Percentiles rank a stretch among this genome's conserved stretches.
Conservation (phyloP, 2,888 invertebrate genomes). For the Acanthosepion pharaonis region DNA sequence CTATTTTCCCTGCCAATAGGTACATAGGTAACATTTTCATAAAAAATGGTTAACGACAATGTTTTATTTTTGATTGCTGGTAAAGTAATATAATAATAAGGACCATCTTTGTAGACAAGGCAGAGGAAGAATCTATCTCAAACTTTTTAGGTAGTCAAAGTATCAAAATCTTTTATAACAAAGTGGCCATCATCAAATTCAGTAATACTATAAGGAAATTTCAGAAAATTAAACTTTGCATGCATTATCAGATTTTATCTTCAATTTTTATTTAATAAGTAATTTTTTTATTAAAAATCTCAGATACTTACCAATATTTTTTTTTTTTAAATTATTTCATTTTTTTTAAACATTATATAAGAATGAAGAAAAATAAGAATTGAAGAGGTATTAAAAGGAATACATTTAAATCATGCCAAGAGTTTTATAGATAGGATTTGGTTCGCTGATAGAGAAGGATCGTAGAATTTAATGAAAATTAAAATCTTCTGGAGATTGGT, state of each 20-base stretch:
- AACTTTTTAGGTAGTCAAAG: too few species aligned
- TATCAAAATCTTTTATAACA: background rate
- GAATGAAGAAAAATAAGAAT: background rate
- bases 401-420: background rate
- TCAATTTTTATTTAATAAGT: background rate
- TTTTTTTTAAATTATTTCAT: background rate
- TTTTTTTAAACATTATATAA: background rate
- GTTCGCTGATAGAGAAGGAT: background rate
- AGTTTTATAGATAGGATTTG: background rate
- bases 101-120: too few species aligned
- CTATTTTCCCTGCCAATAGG: too few species aligned
- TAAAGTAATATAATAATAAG: too few species aligned
- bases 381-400: too few species aligned
- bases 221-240: background rate
- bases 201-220: background rate
- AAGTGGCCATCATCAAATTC: background rate
- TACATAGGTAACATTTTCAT: too few species aligned
- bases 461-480: background rate
- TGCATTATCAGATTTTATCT: background rate
- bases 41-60: too few species aligned
- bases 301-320: slow-evolving; percentile 5
- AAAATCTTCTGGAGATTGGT: too few species aligned
- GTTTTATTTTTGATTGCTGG: too few species aligned
- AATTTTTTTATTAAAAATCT: background rate
- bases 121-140: too few species aligned